A percentile compares a stretch with the other conserved stretches of the same genome.
Evolutionary conservation across 2,113 vertebrate species (phyloP).

Genomic region (Bolborhynchus lineola): DNA sequence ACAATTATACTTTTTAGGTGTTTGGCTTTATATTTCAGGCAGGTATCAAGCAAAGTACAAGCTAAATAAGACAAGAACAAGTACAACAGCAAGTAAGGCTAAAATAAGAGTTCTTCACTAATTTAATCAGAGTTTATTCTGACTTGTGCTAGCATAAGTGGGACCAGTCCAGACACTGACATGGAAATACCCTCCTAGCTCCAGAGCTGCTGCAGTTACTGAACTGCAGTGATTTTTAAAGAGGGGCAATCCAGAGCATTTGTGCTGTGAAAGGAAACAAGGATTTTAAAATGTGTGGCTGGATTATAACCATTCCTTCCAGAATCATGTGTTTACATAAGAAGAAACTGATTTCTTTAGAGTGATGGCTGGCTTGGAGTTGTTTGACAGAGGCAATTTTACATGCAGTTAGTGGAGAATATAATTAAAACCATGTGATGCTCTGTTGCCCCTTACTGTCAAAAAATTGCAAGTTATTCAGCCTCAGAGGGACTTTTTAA

Average conservation of each 20-base stretch:
- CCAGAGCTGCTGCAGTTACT: neutral
- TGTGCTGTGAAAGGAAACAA: neutral
- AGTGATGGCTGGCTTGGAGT: neutral
- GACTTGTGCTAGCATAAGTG: neutral
- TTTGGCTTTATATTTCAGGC: neutral
- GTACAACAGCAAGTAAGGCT: neutral
- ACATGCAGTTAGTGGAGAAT: neutral
- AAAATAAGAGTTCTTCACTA: neutral
- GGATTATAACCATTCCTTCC: conserved; percentile 26
- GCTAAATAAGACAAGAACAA: neutral
- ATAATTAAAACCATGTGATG: conserved; percentile 63
- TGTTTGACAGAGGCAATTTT: conserved; percentile 22
- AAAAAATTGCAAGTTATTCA: conserved; percentile 13
- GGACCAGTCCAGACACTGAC: fast-evolving
- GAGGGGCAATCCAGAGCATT: neutral
- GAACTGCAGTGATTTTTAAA: neutral
- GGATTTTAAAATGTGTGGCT: conserved; percentile 6
- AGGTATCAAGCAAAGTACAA: neutral
- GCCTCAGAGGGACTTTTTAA: conserved; percentile 26
- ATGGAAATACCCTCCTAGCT: neutral
- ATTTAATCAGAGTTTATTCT: neutral
- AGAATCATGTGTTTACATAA: conserved; percentile 37
- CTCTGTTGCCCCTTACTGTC: conserved; percentile 42
- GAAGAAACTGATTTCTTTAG: conserved; percentile 44
- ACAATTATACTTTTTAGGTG: neutral